Base-by-base conservation (phyloP, 2,113 vertebrate species). In the Mionectes macconnelli region DNA sequence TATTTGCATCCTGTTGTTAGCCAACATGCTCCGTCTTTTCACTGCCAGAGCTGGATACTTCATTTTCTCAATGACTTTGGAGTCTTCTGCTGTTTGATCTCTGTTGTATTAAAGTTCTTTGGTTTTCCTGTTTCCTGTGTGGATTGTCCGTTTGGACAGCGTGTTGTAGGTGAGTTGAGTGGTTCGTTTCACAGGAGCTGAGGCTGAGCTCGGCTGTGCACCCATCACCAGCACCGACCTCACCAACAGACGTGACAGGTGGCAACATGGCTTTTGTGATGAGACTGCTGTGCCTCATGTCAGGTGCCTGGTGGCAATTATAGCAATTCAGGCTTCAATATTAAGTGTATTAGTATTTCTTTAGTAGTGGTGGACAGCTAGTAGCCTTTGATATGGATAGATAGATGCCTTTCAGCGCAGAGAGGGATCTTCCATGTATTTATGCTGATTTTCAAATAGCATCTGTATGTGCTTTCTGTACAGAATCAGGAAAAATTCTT, bases 111-210 rank as follows among this genome's bases (percentile, higher is more conserved):
- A 6, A 64, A 30, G 25, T 28, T 31, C 31, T 69, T 14, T 70
- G 39, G 1, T 59, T 87, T 86, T 70, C 33, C n/a, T 37, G 0
- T 69, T 77, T 16, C 6, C 12, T 33, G 7, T 0, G 2, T 42
- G 42, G 56, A 25, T 9, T 63, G 56, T 81, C 37, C 12, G 1
- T 67, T 52, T 37, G 55, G 45, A 63, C 72, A 40, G 49, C 7
- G 1, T 1, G 1, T 31, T 47, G 20, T n/a, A 31, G 75, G 31
- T 0, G 5, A 77, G 72, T 60, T 68, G 53, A 37, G 35, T 2
- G 1, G 39, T 40, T 68, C 0, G 0, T 15, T 1, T 30, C 0
- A 1, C 9, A 1, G 64, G 14, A 35, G 73, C n/a, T 5, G 44
- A 25, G 37, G 39, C 53, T 64, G 53, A 37, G 42, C 76, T 72